Evolutionary conservation across 2,888 invertebrate species (phyloP).

Genomic region (Dinocampus coccinellae): DNA sequence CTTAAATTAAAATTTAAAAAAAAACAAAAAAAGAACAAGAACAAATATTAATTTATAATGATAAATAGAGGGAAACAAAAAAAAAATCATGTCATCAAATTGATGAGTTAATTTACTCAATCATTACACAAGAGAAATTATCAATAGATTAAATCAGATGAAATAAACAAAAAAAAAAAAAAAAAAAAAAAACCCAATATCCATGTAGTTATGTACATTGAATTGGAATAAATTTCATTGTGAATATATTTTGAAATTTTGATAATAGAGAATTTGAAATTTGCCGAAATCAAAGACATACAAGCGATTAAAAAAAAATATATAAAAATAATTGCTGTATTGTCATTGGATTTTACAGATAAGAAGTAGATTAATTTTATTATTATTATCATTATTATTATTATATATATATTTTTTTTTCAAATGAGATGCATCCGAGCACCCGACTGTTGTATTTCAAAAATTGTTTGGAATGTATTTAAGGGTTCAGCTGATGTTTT

Average conservation of each 20-base stretch:
- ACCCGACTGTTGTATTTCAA: conserved; percentile 30
- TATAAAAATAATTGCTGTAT: not conserved
- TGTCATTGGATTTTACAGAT: conserved; percentile 28
- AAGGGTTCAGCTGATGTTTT: not conserved
- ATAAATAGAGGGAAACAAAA: not conserved
- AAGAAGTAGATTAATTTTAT: conserved; percentile 2
- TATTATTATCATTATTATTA: too few species aligned
- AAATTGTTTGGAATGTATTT: conserved; percentile 25
- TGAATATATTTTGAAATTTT: not conserved
- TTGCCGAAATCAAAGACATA: conserved; percentile 11
- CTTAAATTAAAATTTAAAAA: not conserved
- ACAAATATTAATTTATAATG: conserved; percentile 1
- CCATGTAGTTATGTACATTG: not conserved
- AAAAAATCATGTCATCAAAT: not conserved
- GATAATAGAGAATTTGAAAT: not conserved
- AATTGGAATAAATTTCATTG: not conserved
- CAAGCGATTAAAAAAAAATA: not conserved
- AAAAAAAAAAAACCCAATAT: not conserved
- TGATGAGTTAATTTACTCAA: not conserved
- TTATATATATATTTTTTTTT: conserved; percentile 20
- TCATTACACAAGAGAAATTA: not conserved
- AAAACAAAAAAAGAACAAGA: not conserved
- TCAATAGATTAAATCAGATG: too few species aligned
- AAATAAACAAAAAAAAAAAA: not conserved
- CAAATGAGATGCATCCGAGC: conserved; percentile 9